Evolutionary conservation across 2,888 invertebrate genomes (phyloP), one percentile per base, ranked within the genome.

Genomic region (Sipha maydis): DNA sequence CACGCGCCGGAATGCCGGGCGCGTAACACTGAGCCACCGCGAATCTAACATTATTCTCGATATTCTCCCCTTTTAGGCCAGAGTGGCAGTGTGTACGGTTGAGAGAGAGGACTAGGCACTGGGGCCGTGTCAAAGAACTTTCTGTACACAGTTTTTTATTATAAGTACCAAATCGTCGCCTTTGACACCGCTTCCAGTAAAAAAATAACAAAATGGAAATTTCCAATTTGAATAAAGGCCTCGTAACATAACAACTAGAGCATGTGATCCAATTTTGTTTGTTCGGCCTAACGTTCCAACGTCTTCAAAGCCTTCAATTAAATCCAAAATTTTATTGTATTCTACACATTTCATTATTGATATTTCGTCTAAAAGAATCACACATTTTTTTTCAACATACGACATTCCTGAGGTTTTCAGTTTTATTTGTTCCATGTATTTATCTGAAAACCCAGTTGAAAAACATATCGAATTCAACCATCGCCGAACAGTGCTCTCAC

Each of bases 151-250:
- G 2, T 34, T 19, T 73, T 73, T 34, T 73, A 21, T 73, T 31
- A 34, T 3, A 14, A 34, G 34, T 17, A 5, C 4, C 4, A 73
- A 34, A 73, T 31, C 7, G 4, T 73, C 34, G 17, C 73, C 31
- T 73, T 73, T 73, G 73, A 73, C 25, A 17, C 73, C 19, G 25
- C 73, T 73, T 34, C 34, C 73, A 14, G 73, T 73, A 73, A 73
- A 73, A 34, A 17, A 73, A 34, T 73, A 73, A 34, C 31, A 3
- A 9, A 34, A 34, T 34, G 73, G 34, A 73, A 73, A 21, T 73
- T 73, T 73, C 73, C 73, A 34, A 14, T 31, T 21, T 34, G 9
- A 4, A n/a, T n/a, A n/a, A n/a, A n/a, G n/a, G n/a, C n/a, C n/a
- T n/a, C n/a, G n/a, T n/a, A n/a, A n/a, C n/a, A 73, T 34, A 34